Evolutionary conservation across 2,888 invertebrate genomes (phyloP), one percentile per base, ranked within the genome.

Genomic region (Phania funesta): DNA sequence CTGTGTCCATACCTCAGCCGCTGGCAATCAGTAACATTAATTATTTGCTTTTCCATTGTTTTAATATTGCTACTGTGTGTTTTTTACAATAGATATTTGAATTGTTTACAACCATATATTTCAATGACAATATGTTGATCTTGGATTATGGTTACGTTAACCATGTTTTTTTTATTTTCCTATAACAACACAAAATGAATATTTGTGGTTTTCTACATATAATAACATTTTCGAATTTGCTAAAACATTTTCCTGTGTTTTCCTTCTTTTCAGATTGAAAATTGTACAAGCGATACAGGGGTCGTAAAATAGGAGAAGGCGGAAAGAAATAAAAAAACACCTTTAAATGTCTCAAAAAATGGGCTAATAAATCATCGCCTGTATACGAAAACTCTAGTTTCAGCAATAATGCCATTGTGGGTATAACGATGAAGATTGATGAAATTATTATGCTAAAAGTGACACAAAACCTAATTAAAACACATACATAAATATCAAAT

Each of bases 251-350:
- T 22, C 9, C 18, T 26, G 65, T 64, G 11, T 62, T 44, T 54
- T 64, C 18, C 35, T 32, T 3, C 35, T 73, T 82, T 74, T 65
- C 52, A 82, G 82, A 82, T 79, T 75, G 75, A 52, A 82, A 79
- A 78, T 65, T 65, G 58, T 68, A 60, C 22, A 70, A 70, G 52
- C 71, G 70, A 74, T 20, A 58, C 68, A 41, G 22, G 52, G 4
- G 5, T 7, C 8, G 18, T 18, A 9, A 3, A 9, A 11, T 11
- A 24, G 16, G 13, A 54, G 20, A 9, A 50, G 3, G 6, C 5
- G 13, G 18, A n/a, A 20, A 41, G 11, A 3, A 38, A 29, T 1
- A 38, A 16, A 48, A 38, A 48, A 22, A 68, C 50, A 60, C 9
- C 58, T 41, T 52, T 44, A 26, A 24, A 75, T 50, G 9, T 26